Evolutionary conservation across 2,113 vertebrate genomes (phyloP).

Genomic region (Donacobius atricapilla): DNA sequence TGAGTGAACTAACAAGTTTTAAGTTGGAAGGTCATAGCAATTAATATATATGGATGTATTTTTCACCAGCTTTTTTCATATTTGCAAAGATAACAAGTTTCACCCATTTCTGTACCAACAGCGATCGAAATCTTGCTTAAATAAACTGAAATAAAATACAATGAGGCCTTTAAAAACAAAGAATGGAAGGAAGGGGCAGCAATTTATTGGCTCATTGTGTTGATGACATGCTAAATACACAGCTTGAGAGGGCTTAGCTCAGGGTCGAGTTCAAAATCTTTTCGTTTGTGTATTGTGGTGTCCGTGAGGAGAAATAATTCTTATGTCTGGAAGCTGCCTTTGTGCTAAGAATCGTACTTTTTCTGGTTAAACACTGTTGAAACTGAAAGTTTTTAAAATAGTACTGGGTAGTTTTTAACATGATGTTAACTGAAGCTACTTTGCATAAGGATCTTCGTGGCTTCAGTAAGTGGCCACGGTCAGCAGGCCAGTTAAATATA

Average conservation of each 20-base stretch:
- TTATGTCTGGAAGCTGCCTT: not conserved
- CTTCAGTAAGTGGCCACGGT: not conserved
- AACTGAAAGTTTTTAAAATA: constrained; percentile 28
- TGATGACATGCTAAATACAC: constrained; percentile 51
- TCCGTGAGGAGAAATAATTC: not conserved
- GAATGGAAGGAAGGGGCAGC: constrained; percentile 64
- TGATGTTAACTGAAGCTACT: not conserved
- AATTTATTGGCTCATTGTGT: constrained; percentile 40
- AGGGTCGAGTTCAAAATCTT: not conserved
- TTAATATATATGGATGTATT: not conserved
- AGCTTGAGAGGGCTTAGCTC: not conserved
- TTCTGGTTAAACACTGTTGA: not conserved
- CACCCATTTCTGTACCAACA: not conserved
- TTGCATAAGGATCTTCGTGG: not conserved
- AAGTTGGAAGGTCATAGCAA: not conserved
- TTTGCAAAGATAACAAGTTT: not conserved
- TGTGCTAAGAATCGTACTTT: not conserved
- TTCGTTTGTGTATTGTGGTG: not conserved
- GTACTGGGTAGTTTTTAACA: not conserved
- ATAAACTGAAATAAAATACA: constrained; percentile 52
- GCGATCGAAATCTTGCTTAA: constrained; percentile 27
- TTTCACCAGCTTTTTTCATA: not conserved
- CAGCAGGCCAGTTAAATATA: not conserved
- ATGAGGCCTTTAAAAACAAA: constrained; percentile 51
- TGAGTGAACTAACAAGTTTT: not conserved